phyloP scores from a whole-genome alignment of 2,797 vertebrate genomes.

The Hemibagrus guttatus region DNA sequence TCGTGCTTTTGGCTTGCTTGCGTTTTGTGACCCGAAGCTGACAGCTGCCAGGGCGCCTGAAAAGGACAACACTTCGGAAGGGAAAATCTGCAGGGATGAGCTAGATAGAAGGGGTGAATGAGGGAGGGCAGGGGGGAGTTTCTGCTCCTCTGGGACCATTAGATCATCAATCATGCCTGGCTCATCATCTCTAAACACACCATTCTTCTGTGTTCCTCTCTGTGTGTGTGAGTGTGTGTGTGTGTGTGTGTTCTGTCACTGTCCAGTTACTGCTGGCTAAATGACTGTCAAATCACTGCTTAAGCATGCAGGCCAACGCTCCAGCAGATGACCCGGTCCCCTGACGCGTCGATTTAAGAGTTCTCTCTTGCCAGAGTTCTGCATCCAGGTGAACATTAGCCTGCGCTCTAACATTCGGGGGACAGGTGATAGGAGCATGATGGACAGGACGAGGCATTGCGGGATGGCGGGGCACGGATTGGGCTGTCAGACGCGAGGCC shows the following conservation, averaged over 20 bases:
- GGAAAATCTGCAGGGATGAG: slow-evolving; percentile 30
- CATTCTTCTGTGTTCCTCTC: slow-evolving; percentile 67
- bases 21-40: slow-evolving; percentile 31
- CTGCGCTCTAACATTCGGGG: slow-evolving; percentile 73
- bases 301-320: slow-evolving; percentile 64
- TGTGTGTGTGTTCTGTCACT: slow-evolving; percentile 71
- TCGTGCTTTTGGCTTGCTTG: slow-evolving; percentile 16
- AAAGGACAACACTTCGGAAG: slow-evolving; percentile 49
- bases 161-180: slow-evolving; percentile 83
- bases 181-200: slow-evolving; percentile 76
- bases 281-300: slow-evolving; percentile 75
- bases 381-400: slow-evolving; percentile 69
- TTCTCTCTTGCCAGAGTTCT: slow-evolving; percentile 54
- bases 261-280: slow-evolving; percentile 68
- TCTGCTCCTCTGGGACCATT: slow-evolving; percentile 64
- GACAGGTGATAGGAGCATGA: slow-evolving; percentile 77
- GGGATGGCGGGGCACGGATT: slow-evolving; percentile 63
- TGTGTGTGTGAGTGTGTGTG: slow-evolving; percentile 67
- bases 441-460: slow-evolving; percentile 74
- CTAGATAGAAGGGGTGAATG: slow-evolving; percentile 32
- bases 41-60: slow-evolving; percentile 50
- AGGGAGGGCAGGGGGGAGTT: slow-evolving; percentile 49
- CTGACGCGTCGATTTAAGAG: slow-evolving; percentile 63
- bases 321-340: slow-evolving; percentile 55
- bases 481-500: slow-evolving; percentile 77